Percentiles rank a stretch among this genome's conserved stretches.
Evolutionary conservation across 2,888 invertebrate species (phyloP).

Genomic region (Tipula lateralis): DNA sequence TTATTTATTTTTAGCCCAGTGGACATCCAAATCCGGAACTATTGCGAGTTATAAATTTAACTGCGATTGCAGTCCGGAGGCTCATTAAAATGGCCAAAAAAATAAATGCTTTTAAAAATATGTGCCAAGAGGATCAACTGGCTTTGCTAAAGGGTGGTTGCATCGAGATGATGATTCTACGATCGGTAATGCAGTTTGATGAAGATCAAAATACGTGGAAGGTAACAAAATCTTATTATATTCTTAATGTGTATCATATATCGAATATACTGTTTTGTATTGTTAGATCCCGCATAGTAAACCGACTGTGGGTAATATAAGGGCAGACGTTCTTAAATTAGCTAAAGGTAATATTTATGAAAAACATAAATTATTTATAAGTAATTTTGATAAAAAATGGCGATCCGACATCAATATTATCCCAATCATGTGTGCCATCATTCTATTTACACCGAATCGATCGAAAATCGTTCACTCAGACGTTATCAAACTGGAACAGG

Average conservation of each 20-base stretch:
- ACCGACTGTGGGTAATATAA: constrained; percentile 69
- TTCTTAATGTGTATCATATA: neutral
- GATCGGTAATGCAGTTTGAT: constrained; percentile 90
- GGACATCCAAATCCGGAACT: constrained; percentile 61
- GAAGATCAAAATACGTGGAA: constrained; percentile 86
- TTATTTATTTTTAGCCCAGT: neutral
- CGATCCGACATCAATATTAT: constrained; percentile 84
- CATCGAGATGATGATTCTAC: constrained; percentile 92
- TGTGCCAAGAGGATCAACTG: constrained; percentile 93
- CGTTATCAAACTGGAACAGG: constrained; percentile 81
- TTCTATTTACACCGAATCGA: constrained; percentile 81
- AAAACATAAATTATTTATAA: constrained; percentile 78
- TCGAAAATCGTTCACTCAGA: constrained; percentile 75
- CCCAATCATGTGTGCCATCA: constrained; percentile 83
- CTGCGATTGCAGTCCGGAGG: constrained; percentile 85
- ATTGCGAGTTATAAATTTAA: constrained; percentile 81
- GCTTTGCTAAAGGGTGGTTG: constrained; percentile 71
- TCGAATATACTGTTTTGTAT: too few species aligned
- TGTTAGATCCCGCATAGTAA: constrained; percentile 73
- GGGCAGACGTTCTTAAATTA: constrained; percentile 83
- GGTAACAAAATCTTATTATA: constrained; percentile 50
- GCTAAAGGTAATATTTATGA: constrained; percentile 86
- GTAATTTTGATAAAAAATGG: constrained; percentile 81
- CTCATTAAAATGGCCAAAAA: constrained; percentile 80
- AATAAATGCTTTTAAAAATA: constrained; percentile 82